A percentile compares a stretch with the other conserved stretches of the same genome.
Evolutionary conservation across 1,140 invertebrate species (phyloP).

Genomic region (Cylas formicarius): DNA sequence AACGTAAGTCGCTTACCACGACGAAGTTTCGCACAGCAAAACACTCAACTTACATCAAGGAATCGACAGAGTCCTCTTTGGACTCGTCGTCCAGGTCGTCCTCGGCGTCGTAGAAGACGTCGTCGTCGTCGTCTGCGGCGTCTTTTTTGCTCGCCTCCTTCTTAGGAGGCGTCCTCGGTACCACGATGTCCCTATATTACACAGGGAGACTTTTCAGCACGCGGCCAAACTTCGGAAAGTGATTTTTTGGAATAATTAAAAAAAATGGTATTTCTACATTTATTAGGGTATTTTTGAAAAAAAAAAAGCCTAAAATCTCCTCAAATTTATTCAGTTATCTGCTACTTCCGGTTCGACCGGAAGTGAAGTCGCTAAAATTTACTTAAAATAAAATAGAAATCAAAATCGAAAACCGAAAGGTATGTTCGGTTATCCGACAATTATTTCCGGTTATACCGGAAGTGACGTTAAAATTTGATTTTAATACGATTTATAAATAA

Average conservation of each 20-base stretch:
- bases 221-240: background rate
- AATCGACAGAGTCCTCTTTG: constrained; percentile 49
- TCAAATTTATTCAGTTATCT: no score
- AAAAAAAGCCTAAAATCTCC: no score
- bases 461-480: no score
- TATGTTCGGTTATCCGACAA: no score
- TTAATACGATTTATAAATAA: no score
- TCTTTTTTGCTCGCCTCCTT: constrained; percentile 35
- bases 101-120: constrained; percentile 65
- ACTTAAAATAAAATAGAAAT: no score
- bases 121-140: constrained; percentile 55
- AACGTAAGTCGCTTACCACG: constrained; percentile 16
- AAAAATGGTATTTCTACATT: no score
- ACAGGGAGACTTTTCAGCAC: background rate
- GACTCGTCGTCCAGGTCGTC: constrained; percentile 57
- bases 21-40: background rate
- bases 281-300: no score
- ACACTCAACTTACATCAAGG: constrained; percentile 41
- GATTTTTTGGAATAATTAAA: constrained; percentile 5
- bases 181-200: constrained; percentile 50
- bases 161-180: constrained; percentile 55
- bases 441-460: no score
- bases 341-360: no score
- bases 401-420: no score
- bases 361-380: no score